Conservation (phyloP, 2,888 invertebrate genomes). For the Acleris emargana region DNA sequence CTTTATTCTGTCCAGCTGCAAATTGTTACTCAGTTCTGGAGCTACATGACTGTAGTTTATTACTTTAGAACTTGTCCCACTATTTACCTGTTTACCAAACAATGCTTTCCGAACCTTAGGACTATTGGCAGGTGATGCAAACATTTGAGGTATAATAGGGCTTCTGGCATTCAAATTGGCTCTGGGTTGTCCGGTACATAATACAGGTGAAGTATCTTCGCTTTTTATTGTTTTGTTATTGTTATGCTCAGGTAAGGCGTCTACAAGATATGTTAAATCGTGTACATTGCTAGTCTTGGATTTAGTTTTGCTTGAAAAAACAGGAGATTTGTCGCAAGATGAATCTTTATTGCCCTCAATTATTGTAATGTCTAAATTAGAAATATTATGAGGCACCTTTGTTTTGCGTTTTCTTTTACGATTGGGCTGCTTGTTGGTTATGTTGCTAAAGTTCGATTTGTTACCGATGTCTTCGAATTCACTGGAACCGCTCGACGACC, state of each 20-base stretch:
- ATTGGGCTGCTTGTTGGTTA: constrained; percentile 40
- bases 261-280: constrained; percentile 1
- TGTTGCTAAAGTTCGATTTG: constrained; percentile 43
- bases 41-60: constrained; percentile 10
- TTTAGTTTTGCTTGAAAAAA: constrained; percentile 41
- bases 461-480: constrained; percentile 58
- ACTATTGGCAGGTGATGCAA: constrained; percentile 45
- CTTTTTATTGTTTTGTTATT: background rate
- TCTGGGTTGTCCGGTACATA: constrained; percentile 29
- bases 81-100: constrained; percentile 41
- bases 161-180: constrained; percentile 47
- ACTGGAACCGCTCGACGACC: constrained; percentile 71
- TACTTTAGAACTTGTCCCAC: constrained; percentile 16
- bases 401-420: constrained; percentile 66
- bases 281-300: background rate
- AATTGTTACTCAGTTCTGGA: constrained; percentile 10
- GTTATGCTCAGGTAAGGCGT: background rate
- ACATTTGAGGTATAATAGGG: constrained; percentile 58
- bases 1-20: constrained; percentile 19
- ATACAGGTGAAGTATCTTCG: constrained; percentile 51
- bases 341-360: constrained; percentile 45
- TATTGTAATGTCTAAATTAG: constrained; percentile 63
- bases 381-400: constrained; percentile 54
- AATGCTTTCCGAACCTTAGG: constrained; percentile 59
- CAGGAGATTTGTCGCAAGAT: constrained; percentile 50